Base-by-base conservation (phyloP, 2,797 vertebrate genomes). In the Pipistrellus pygmaeus region DNA sequence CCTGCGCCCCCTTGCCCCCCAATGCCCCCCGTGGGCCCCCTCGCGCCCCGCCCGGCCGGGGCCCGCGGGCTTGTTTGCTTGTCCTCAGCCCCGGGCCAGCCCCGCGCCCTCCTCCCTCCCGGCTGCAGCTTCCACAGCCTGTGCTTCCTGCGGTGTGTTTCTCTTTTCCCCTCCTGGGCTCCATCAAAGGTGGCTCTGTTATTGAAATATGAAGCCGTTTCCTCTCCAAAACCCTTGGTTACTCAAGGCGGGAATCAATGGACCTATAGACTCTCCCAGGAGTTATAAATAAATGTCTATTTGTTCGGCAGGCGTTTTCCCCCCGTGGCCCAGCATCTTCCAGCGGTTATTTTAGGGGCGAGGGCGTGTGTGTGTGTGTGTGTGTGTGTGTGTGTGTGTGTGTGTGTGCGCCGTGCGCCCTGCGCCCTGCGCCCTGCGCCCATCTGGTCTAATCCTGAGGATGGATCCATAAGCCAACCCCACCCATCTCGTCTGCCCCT, bases 111-210 rank as follows among this genome's bases (percentile, higher is more conserved):
- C 86, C 82, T 85, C 93, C 44, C 44, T 9, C 44, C 44, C 3
- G 17, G 51, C 90, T 4, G 80, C 38, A 41, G 38, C 90, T 76
- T 12, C 94, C 5, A 46, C 90, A 12, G 95, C 95, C 86, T 0
- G 55, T 62, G 92, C 96, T 96, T 96, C 96, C 91, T 66, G 94
- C 80, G 86, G 73, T 53, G 95, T 95, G 95, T 93, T 93, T 90
- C 87, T 95, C 78, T 96, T 91, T 46, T 11, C 72, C 69, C 72
- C 95, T 91, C 91, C 94, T 72, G 55, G 91, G 72, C 93, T 92
- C 93, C 98, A 97, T 98, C 98, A 98, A 98, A 98, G 97, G 95
- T 93, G 30, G 71, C 95, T 98, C 98, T 98, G 98, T 98, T 97
- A 81, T 96, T 97, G 97, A 98, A 98, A 98, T 95, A 93, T 60